Conservation (phyloP, 2,113 vertebrate species). For the Paracyprichromis sp. region DNA sequence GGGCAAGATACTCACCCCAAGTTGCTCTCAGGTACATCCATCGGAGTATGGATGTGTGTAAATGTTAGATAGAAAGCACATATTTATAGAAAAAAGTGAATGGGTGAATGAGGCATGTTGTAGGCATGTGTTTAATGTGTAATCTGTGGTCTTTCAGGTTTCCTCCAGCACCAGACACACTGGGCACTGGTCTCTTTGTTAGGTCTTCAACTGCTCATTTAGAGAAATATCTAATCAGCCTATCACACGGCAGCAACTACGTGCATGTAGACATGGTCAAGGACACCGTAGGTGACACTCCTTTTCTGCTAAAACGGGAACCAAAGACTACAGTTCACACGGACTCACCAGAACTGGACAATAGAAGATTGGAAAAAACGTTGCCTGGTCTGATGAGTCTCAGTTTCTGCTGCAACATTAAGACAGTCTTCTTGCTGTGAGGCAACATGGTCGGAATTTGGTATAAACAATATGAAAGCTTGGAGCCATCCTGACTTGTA, state of each 20-base stretch:
- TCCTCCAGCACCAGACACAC: neutral
- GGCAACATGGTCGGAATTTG: neutral
- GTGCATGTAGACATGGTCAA: neutral
- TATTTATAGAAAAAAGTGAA: neutral
- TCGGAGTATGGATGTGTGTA: accelerated
- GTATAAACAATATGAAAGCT: neutral
- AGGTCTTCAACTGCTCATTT: neutral
- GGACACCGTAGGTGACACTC: neutral
- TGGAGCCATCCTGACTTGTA: neutral
- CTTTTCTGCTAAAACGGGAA: neutral
- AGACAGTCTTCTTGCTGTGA: neutral
- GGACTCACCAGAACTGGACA: neutral
- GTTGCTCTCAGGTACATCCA: neutral
- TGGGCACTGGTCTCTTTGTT: neutral
- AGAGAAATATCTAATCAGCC: neutral
- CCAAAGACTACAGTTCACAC: neutral
- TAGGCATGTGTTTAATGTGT: neutral
- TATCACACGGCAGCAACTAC: neutral
- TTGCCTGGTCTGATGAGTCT: neutral
- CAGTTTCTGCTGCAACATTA: neutral
- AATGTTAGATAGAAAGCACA: neutral
- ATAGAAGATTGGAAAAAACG: neutral
- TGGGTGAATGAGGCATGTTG: neutral
- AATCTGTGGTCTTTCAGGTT: neutral
- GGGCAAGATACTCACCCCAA: neutral